Evolutionary conservation across 2,888 invertebrate genomes (phyloP), one percentile per base, ranked within the genome.

Genomic region (Tachina fera): DNA sequence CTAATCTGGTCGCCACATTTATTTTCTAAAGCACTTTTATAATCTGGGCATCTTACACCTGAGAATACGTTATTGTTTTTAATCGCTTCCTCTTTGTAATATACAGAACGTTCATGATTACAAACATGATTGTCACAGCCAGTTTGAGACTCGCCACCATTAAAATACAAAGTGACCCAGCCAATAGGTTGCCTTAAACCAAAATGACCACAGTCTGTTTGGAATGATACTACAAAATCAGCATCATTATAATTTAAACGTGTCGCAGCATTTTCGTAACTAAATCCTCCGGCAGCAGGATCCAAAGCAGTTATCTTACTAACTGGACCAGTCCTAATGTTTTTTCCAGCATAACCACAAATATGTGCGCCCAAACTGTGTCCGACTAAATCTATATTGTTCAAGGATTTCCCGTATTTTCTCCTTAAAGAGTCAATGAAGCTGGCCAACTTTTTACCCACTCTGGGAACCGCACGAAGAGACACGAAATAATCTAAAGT

Each of bases 331-430:
- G 93, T 90, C 75, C 92, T 93, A 1, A 94, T 92, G 87, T 93
- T 93, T 86, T 94, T 94, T 5, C 95, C 95, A 11, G 94, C 94
- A 81, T 94, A 94, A 0, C 95, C 95, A 16, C 94, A 94, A 4
- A 94, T 94, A 87, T 95, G 95, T 1, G 95, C 94, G 0, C 95
- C 95, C 81, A 95, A 91, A 84, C 94, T 94, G 87, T 95, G 95
- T 0, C 95, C 95, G 76, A 94, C 94, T 10, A 92, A 76, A 93
- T 93, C 90, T 93, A 94, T 88, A 92, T 91, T 10, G 93, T 94
- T 53, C 93, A 93, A 60, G 91, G 90, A 22, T 92, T 93, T 13
- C 92, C 94, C 74, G 92, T 93, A 88, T 92, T 92, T 16, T 92
- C 92, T 1, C 93, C 94, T 89, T 93, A 95, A 87, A 71, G 88